Percentiles rank a stretch among this genome's conserved stretches.
These are phyloP conservation scores for Melanostoma mellinum DNA, from an alignment of 2,888 invertebrate genomes.

Conservation along the genomic window DNA sequence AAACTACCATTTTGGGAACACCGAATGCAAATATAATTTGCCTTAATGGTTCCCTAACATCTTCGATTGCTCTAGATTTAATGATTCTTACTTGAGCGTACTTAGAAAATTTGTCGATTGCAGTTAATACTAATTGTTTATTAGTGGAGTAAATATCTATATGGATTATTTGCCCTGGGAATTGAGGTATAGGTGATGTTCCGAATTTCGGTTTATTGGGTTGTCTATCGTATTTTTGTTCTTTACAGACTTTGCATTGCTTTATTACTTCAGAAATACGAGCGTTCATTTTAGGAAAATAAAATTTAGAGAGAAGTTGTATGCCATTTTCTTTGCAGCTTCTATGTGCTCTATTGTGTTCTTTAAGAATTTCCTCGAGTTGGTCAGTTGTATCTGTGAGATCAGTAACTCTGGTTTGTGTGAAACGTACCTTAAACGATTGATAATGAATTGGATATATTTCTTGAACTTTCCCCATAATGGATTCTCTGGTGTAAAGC, in stretches of 20 bases:
- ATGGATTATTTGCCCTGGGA: conserved; percentile 41
- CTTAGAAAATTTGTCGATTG: conserved; percentile 32
- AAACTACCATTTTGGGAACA: conserved; percentile 34
- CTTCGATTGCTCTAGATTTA: conserved; percentile 27
- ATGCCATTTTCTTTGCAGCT: conserved; percentile 32
- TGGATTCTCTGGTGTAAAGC: conserved; percentile 35
- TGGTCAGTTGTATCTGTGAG: conserved; percentile 1
- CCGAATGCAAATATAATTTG: conserved; percentile 33
- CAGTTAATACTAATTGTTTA: conserved; percentile 18
- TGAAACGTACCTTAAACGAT: conserved; percentile 27
- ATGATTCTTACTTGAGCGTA: conserved; percentile 5
- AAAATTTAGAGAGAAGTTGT: conserved; percentile 55
- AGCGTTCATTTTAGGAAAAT: conserved; percentile 55
- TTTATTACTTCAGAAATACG: conserved; percentile 55
- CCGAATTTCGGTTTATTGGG: conserved; percentile 33
- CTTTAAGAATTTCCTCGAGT: conserved; percentile 34
- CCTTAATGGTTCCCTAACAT: conserved; percentile 21
- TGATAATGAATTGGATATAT: conserved; percentile 41
- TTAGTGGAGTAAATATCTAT: conserved; percentile 43
- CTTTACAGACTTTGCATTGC: conserved; percentile 51
- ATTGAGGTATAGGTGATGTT: conserved; percentile 32
- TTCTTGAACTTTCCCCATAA: conserved; percentile 55
- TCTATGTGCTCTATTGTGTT: conserved; percentile 25
- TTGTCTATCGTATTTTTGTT: conserved; percentile 56
- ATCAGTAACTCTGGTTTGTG: conserved; percentile 36